Percentiles rank a stretch among this genome's conserved stretches.
Evolutionary conservation across 1,140 invertebrate genomes (phyloP).

Genomic region (Scaptomyza hsui): DNA sequence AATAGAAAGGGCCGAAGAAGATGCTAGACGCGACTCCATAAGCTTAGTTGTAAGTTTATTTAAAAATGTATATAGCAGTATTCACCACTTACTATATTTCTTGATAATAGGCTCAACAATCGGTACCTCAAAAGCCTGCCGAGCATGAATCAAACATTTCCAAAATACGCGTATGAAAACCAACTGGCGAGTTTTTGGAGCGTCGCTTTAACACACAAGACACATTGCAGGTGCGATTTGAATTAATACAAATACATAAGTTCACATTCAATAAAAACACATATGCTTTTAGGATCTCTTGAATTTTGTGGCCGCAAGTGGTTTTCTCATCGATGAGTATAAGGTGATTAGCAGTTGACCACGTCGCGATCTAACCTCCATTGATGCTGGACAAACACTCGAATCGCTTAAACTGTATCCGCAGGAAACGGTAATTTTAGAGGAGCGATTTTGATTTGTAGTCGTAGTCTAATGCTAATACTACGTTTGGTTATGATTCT

Average conservation of each 20-base stretch:
- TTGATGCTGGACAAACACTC: slow-evolving; percentile 90
- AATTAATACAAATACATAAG: slow-evolving; percentile 12
- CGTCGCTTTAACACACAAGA: slow-evolving; percentile 89
- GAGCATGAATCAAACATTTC: too few species aligned
- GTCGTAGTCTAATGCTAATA: too few species aligned
- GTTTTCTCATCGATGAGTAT: slow-evolving; percentile 93
- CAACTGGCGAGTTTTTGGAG: too few species aligned
- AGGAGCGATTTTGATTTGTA: too few species aligned
- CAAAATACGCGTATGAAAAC: too few species aligned
- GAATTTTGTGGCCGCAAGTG: slow-evolving; percentile 93
- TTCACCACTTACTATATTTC: background rate
- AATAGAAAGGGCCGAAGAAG: slow-evolving; percentile 89
- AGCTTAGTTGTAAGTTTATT: too few species aligned
- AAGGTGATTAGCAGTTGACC: slow-evolving; percentile 97
- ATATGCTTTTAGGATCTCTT: slow-evolving; percentile 87
- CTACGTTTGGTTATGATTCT: too few species aligned
- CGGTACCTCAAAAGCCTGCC: slow-evolving; percentile 87
- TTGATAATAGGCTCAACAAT: slow-evolving; percentile 84
- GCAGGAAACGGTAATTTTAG: too few species aligned
- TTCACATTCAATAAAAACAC: background rate
- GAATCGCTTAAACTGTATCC: slow-evolving; percentile 92
- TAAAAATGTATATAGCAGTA: too few species aligned
- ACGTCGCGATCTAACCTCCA: slow-evolving; percentile 93
- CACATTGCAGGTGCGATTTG: slow-evolving; percentile 86
- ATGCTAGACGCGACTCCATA: slow-evolving; percentile 89